phyloP scores from a whole-genome alignment of 2,113 vertebrate species.

The Illadopsis cleaveri region DNA sequence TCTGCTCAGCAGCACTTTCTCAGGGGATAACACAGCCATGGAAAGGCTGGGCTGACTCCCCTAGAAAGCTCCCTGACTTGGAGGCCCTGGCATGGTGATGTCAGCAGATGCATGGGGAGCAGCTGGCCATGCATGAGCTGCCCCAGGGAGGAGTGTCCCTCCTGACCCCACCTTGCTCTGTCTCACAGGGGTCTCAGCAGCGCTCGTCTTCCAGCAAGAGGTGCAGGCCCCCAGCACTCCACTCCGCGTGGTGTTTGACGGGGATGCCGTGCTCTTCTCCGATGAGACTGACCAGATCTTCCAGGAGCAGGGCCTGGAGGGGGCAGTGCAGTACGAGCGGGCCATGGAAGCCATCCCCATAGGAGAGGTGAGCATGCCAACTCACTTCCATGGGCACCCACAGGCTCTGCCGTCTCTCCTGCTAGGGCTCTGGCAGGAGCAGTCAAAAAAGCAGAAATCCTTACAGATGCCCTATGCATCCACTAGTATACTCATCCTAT shows the following conservation, averaged over 20 bases:
- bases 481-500: too few relatives aligned
- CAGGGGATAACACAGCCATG: neutral
- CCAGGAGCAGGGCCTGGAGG: constrained; percentile 61
- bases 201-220: constrained; percentile 61
- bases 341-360: constrained; percentile 54
- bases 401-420: neutral
- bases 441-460: neutral
- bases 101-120: accelerated
- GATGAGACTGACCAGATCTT: constrained; percentile 48
- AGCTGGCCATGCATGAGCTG: neutral
- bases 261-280: constrained; percentile 68
- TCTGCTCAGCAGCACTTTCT: neutral
- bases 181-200: constrained; percentile 70
- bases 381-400: neutral
- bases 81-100: neutral
- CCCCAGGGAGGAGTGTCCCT: neutral
- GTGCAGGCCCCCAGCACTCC: constrained; percentile 30
- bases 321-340: constrained; percentile 39
- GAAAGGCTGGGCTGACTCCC: neutral
- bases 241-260: constrained; percentile 62
- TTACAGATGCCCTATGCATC: neutral
- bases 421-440: neutral
- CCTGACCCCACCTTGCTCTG: neutral
- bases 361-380: constrained; percentile 40
- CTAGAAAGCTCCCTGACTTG: neutral